These are phyloP conservation scores for Caenorhabditis elegans DNA, from an alignment of 1,140 invertebrate species.

Conservation along the genomic window DNA sequence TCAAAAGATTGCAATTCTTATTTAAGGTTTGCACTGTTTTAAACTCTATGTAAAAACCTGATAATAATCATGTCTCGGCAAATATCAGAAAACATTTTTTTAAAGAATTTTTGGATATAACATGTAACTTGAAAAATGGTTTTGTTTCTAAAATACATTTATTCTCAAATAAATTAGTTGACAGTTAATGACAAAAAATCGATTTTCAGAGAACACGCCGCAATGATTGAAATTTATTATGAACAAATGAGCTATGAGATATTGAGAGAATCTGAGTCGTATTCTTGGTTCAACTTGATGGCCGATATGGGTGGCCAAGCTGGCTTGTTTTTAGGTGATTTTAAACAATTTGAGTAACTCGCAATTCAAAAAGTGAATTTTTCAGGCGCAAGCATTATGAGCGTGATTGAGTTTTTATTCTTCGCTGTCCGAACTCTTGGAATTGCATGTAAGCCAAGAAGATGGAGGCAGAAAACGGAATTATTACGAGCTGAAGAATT, in stretches of 20 bases:
- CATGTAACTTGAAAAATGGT: too few relatives aligned
- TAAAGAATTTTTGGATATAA: too few relatives aligned
- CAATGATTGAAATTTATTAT: conserved; percentile 65
- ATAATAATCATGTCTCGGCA: neutral
- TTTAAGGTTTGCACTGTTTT: conserved; percentile 35
- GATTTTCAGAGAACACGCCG: conserved; percentile 46
- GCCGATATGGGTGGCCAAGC: conserved; percentile 64
- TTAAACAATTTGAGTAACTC: too few relatives aligned
- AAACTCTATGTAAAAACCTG: neutral
- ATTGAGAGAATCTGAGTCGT: conserved; percentile 61
- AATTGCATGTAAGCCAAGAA: neutral
- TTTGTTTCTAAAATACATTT: too few relatives aligned
- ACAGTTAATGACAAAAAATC: neutral
- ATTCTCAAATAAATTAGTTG: too few relatives aligned
- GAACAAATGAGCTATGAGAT: conserved; percentile 66
- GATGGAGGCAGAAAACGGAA: neutral
- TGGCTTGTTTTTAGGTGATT: conserved; percentile 58
- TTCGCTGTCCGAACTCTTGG: neutral
- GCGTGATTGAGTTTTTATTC: neutral
- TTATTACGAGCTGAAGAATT: neutral
- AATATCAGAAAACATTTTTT: too few relatives aligned
- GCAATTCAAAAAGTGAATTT: too few relatives aligned
- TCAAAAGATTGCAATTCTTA: conserved; percentile 45
- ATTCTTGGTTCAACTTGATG: conserved; percentile 63
- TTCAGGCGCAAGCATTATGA: conserved; percentile 7